phyloP scores from a whole-genome alignment of 64 coral and sea anemone species.

The Hydrozoanthus tunicans region DNA sequence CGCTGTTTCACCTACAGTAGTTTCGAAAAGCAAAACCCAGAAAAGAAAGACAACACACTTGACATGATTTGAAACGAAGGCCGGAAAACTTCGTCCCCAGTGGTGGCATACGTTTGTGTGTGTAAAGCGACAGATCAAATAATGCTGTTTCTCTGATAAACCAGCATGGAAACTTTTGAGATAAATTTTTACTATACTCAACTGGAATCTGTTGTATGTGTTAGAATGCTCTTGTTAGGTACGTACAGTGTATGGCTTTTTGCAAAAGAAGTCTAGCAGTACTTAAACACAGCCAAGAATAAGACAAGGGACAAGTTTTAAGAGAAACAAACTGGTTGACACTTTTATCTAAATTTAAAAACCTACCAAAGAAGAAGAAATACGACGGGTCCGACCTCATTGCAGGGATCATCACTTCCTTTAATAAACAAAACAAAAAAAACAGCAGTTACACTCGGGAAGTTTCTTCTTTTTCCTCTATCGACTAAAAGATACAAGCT shows the following conservation, averaged over 20 bases:
- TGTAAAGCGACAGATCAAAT: too few relatives aligned
- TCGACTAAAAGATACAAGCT: neutral
- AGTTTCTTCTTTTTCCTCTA: neutral
- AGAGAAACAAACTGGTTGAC: neutral
- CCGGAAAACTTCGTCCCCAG: too few relatives aligned
- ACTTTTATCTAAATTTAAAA: neutral
- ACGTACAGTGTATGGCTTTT: too few relatives aligned
- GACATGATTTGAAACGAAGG: too few relatives aligned
- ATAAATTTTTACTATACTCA: too few relatives aligned
- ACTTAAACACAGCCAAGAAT: neutral
- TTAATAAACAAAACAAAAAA: neutral
- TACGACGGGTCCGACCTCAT: slow-evolving; percentile 66
- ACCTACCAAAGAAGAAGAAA: slow-evolving; percentile 93
- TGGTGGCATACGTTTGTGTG: too few relatives aligned
- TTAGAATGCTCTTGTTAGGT: too few relatives aligned
- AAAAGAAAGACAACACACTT: neutral
- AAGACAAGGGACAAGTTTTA: neutral
- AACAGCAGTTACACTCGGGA: neutral
- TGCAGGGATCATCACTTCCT: slow-evolving; percentile 89
- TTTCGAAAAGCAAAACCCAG: neutral
- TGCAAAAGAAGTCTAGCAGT: too few relatives aligned
- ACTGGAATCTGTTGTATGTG: too few relatives aligned
- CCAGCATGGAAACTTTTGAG: too few relatives aligned
- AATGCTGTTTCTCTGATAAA: too few relatives aligned
- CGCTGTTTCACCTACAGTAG: neutral